phyloP scores from a whole-genome alignment of 1,140 invertebrate genomes.

The Drosophila saltans region DNA sequence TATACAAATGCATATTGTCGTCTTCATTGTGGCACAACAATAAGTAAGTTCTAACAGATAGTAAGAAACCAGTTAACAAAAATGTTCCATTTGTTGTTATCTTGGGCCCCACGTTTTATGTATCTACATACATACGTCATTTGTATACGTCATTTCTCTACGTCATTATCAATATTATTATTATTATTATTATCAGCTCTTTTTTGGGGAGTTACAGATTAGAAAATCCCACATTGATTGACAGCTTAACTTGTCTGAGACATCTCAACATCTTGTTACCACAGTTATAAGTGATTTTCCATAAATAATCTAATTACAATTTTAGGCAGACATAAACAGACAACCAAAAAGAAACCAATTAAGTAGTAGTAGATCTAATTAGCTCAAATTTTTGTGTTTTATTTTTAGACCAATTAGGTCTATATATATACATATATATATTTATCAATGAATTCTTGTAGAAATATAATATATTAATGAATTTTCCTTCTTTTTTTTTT shows the following conservation, averaged over 20 bases:
- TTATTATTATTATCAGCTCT: too few relatives aligned
- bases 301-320: conserved; percentile 3
- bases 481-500: not conserved
- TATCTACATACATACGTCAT: too few relatives aligned
- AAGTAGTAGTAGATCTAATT: not conserved
- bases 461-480: too few relatives aligned
- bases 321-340: not conserved
- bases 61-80: too few relatives aligned
- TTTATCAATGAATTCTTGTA: too few relatives aligned
- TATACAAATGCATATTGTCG: not conserved
- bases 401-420: too few relatives aligned
- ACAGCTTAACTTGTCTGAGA: not conserved
- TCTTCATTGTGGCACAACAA: not conserved
- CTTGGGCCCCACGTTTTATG: not conserved
- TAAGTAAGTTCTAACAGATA: not conserved
- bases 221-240: conserved; percentile 2
- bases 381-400: not conserved
- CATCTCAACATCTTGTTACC: too few relatives aligned
- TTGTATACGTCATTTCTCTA: not conserved
- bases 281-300: not conserved
- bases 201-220: not conserved
- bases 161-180: too few relatives aligned
- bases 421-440: not conserved
- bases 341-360: not conserved
- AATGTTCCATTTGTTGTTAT: not conserved